A percentile compares a stretch with the other conserved stretches of the same genome.
phyloP scores from a whole-genome alignment of 2,888 invertebrate genomes.

The Apamea anceps region DNA sequence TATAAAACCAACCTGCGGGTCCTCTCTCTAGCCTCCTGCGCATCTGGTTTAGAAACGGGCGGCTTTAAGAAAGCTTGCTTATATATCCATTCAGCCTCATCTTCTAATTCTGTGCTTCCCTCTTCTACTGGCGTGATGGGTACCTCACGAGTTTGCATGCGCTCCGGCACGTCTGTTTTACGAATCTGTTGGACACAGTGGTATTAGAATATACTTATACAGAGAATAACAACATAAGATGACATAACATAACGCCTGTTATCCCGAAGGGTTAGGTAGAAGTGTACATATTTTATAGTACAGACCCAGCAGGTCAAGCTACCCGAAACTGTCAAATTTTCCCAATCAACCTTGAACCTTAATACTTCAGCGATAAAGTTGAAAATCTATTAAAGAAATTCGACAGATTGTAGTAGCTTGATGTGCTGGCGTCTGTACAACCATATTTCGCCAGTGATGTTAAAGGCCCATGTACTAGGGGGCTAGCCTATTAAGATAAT shows the following conservation, averaged over 20 bases:
- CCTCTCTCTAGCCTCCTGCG: constrained; percentile 90
- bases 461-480: background rate
- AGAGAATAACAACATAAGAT: no score
- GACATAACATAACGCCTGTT: background rate
- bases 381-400: no score
- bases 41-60: constrained; percentile 93
- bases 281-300: no score
- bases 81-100: constrained; percentile 99
- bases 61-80: constrained; percentile 97
- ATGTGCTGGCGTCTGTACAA: no score
- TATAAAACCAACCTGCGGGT: constrained; percentile 77
- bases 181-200: constrained; percentile 90
- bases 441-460: background rate
- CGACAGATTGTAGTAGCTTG: no score
- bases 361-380: no score
- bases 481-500: background rate
- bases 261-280: background rate
- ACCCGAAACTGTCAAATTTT: no score
- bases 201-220: background rate
- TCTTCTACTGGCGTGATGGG: constrained; percentile 96
- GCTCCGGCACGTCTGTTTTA: constrained; percentile 96
- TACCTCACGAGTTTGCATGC: constrained; percentile 97
- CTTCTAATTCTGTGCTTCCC: constrained; percentile 96
- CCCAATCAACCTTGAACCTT: no score
- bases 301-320: no score